Evolutionary conservation across 2,888 invertebrate species (phyloP), one percentile per base, ranked within the genome.

Genomic region (Trissonchulus latispiculum): DNA sequence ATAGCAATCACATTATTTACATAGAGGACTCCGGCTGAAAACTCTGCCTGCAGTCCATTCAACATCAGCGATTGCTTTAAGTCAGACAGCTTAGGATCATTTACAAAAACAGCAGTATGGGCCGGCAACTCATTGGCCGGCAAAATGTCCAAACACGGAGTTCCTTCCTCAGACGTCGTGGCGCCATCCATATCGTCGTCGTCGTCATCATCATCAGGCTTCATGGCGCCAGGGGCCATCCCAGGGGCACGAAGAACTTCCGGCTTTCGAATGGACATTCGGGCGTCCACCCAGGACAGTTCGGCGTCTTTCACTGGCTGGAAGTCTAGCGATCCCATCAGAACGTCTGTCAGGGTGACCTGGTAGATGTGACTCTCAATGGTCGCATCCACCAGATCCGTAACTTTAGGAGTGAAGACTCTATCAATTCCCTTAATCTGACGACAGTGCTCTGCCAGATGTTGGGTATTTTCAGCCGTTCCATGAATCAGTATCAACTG

Each of bases 351-450:
- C 36, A 84, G 78, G 2, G 72, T 72, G 15, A 74, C 93, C 87
- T 97, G 97, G 84, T 95, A 97, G 79, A 99, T 99, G 80, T 96
- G 93, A 0, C 94, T 93, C 84, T 99, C 97, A 0, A 95, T 95
- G 0, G 99, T 97, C 0, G 93, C 96, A 83, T 99, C 97, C 1
- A 99, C 89, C 0, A 89, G 87, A 79, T 96, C 95, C 0, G 84
- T 83, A 2, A 84, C 75, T 15, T 85, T 85, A 0, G 97, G 97
- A 1, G 90, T 89, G 83, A 93, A 96, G 0, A 97, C 89, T 77
- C 77, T 78, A 8, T 77, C 80, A 77, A 59, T n/a, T 15, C 36
- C 36, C 3, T 70, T 18, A n/a, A 37, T 48, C 36, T 59, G 75
- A 28, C 74, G 68, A 68, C 79, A 80, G 73, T 77, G 80, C 1